These are phyloP conservation scores for Sigmodon hispidus DNA, from an alignment of 2,113 vertebrate species.

Conservation along the genomic window DNA sequence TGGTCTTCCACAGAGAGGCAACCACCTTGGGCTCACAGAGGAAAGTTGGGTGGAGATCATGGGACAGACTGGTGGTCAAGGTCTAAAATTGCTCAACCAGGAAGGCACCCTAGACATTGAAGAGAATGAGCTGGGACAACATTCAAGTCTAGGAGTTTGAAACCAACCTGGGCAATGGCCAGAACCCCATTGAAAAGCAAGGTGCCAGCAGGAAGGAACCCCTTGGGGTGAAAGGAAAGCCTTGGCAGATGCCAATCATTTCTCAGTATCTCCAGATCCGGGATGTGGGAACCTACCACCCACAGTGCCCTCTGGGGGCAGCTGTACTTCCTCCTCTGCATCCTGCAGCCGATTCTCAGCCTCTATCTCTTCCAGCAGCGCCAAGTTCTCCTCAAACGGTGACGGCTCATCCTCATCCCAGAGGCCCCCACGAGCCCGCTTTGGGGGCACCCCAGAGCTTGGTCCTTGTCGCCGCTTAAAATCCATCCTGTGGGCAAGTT, in stretches of 20 bases:
- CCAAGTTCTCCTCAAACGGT: slow-evolving; percentile 91
- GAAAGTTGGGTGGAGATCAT: background rate
- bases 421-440: slow-evolving; percentile 83
- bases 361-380: slow-evolving; percentile 90
- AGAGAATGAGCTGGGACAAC: background rate
- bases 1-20: fast-evolving
- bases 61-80: background rate
- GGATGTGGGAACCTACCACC: background rate
- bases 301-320: background rate
- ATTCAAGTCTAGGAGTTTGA: background rate
- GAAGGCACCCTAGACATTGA: background rate
- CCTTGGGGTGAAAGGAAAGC: too few species aligned
- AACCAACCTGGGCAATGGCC: background rate
- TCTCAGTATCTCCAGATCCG: too few species aligned
- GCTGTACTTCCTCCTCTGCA: slow-evolving; percentile 85
- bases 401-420: slow-evolving; percentile 91
- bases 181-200: background rate
- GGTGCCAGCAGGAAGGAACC: too few species aligned
- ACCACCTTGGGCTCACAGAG: background rate
- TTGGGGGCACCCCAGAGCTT: slow-evolving; percentile 75
- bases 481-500: slow-evolving; percentile 75
- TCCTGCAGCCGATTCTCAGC: slow-evolving; percentile 85
- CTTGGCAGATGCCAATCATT: too few species aligned
- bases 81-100: background rate
- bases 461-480: slow-evolving; percentile 83